These are phyloP conservation scores for zebrafish (Danio rerio) DNA, from an alignment of 2,113 vertebrate species.

Conservation along the genomic window GRCz12tu NC_133195.1:41596501-41597000, in stretches of 20 bases:
- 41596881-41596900: background rate
- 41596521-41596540: background rate
- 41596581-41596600: background rate
- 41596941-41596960: background rate
- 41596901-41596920: constrained; percentile 13
- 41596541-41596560: background rate
- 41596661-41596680: background rate
- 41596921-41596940: background rate
- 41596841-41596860: background rate
- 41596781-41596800: constrained; percentile 14
- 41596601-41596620: background rate
- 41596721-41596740: constrained; percentile 58
- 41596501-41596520: background rate
- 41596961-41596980: background rate
- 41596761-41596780: constrained; percentile 51
- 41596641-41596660: background rate
- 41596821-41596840: background rate
- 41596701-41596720: constrained; percentile 38
- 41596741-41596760: constrained; percentile 43
- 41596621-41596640: background rate
- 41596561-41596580: background rate
- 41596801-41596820: background rate
- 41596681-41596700: constrained; percentile 8
- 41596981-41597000: background rate
- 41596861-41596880: background rate